Conservation (phyloP, 2,113 vertebrate species). For the Psammodynastes pulverulentus region DNA sequence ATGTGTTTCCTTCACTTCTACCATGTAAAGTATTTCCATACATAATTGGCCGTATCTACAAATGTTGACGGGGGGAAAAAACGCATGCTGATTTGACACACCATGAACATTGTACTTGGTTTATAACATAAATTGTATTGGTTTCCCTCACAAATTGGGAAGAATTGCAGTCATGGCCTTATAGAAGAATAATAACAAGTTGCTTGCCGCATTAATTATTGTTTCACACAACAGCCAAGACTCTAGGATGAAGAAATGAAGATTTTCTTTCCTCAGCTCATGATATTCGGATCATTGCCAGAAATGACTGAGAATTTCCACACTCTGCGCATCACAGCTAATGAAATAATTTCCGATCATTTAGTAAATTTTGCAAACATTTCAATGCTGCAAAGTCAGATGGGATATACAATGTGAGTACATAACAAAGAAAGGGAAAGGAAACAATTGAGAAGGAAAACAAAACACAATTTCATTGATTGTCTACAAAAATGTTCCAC, state of each 20-base stretch:
- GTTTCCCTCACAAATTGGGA: background rate
- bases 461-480: background rate
- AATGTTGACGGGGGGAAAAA: background rate
- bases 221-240: background rate
- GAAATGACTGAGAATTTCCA: background rate
- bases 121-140: background rate
- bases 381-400: background rate
- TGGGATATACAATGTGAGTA: background rate
- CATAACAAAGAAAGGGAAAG: background rate
- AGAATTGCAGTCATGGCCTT: background rate
- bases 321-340: background rate
- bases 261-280: background rate
- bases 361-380: background rate
- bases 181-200: background rate
- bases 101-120: background rate
- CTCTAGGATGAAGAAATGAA: background rate
- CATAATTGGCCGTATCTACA: background rate
- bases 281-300: background rate
- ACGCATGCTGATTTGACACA: background rate
- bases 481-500: background rate
- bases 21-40: background rate
- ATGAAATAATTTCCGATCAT: background rate
- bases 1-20: background rate
- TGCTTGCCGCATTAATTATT: background rate
- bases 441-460: background rate